Evolutionary conservation across 2,113 vertebrate genomes (phyloP).

Genomic region (Colistium nudipinnis): DNA sequence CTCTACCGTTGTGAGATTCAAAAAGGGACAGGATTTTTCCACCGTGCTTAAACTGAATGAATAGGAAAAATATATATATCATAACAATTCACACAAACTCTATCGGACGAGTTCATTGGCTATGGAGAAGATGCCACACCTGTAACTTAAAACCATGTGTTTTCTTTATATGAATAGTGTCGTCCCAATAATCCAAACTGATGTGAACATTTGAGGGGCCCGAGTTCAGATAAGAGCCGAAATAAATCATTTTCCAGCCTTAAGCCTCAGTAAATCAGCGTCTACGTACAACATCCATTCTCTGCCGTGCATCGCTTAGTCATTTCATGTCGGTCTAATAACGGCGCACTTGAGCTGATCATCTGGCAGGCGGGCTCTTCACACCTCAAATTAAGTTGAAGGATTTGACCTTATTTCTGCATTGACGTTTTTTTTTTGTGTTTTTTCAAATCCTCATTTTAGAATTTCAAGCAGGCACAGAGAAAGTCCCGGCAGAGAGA

Average conservation of each 20-base stretch:
- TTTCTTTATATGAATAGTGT: neutral
- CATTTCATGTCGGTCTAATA: neutral
- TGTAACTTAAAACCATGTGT: no score
- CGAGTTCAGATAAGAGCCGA: neutral
- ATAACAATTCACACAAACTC: no score
- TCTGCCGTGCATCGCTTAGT: neutral
- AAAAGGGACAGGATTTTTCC: no score
- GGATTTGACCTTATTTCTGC: neutral
- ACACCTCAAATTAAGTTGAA: conserved; percentile 35
- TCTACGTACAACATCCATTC: neutral
- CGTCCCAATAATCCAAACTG: neutral
- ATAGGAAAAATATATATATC: no score
- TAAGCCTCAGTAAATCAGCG: neutral
- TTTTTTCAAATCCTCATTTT: conserved; percentile 16
- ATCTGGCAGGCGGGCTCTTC: conserved; percentile 1
- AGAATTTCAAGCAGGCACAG: conserved; percentile 4
- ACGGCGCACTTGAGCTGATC: neutral
- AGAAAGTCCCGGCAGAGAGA: conserved; percentile 3
- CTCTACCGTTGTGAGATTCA: no score
- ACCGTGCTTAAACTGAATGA: no score
- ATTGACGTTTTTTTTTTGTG: neutral
- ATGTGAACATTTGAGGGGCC: neutral
- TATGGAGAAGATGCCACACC: no score
- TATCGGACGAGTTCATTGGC: no score
- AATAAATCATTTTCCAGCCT: neutral